A percentile compares a stretch with the other conserved stretches of the same genome.
Conservation (phyloP, 2,888 invertebrate genomes). For the Hoplodrina ambigua region DNA sequence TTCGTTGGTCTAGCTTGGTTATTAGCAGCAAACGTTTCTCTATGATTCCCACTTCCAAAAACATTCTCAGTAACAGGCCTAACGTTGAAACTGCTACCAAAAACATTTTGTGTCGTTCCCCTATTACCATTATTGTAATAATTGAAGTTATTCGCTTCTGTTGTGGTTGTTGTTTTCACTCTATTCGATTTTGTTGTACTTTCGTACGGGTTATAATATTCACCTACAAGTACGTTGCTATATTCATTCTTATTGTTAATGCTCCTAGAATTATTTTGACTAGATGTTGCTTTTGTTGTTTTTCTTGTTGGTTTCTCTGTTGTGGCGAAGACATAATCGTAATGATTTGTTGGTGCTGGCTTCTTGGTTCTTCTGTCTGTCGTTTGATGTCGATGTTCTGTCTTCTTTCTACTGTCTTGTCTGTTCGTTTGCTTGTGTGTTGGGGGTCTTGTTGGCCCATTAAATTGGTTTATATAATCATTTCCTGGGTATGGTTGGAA, state of each 20-base stretch:
- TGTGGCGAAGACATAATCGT: slow-evolving; percentile 60
- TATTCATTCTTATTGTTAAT: slow-evolving; percentile 46
- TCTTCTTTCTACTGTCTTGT: slow-evolving; percentile 49
- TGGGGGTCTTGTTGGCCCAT: slow-evolving; percentile 47
- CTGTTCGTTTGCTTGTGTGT: slow-evolving; percentile 38
- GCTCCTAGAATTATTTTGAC: slow-evolving; percentile 52
- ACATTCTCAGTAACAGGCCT: slow-evolving; percentile 40
- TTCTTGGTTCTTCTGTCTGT: slow-evolving; percentile 44
- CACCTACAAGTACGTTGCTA: slow-evolving; percentile 39
- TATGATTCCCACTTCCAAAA: slow-evolving; percentile 7
- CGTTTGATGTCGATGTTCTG: slow-evolving; percentile 35
- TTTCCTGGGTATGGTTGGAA: slow-evolving; percentile 65
- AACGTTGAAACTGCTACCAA: slow-evolving; percentile 7
- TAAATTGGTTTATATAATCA: slow-evolving; percentile 39
- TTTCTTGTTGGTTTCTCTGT: slow-evolving; percentile 67
- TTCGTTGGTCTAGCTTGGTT: not conserved
- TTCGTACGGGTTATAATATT: slow-evolving; percentile 33
- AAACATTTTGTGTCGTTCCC: slow-evolving; percentile 32
- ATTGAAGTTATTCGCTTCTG: slow-evolving; percentile 10
- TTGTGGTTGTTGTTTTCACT: slow-evolving; percentile 23
- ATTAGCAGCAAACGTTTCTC: slow-evolving; percentile 10
- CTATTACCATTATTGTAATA: slow-evolving; percentile 4
- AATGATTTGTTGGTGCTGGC: slow-evolving; percentile 48
- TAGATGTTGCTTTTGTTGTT: slow-evolving; percentile 55
- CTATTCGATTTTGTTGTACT: slow-evolving; percentile 46